Evolutionary conservation across 2,888 invertebrate genomes (phyloP).

Genomic region (Oscheius onirici): DNA sequence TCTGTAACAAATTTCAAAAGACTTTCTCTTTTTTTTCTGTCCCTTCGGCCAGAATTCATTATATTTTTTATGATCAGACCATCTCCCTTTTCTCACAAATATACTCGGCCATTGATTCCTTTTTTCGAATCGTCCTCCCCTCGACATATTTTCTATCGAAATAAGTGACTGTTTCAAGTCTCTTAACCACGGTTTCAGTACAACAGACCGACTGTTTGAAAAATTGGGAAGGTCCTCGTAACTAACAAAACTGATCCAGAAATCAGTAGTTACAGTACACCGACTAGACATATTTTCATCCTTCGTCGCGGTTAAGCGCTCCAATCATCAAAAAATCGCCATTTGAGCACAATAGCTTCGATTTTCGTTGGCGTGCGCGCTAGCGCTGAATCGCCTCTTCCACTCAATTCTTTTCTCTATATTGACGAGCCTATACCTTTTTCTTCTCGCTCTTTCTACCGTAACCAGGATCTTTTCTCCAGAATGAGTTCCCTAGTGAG

Average conservation of each 20-base stretch:
- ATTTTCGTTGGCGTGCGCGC: slow-evolving; percentile 6
- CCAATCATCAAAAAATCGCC: slow-evolving; percentile 19
- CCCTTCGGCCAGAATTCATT: not conserved
- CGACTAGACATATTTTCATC: not conserved
- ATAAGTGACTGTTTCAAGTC: too few relatives aligned
- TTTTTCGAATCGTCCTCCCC: too few relatives aligned
- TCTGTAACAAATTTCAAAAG: too few relatives aligned
- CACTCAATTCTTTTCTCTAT: slow-evolving; percentile 18
- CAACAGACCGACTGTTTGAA: too few relatives aligned
- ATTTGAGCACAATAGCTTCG: slow-evolving; percentile 28
- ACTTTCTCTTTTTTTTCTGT: not conserved
- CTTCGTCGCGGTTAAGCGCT: not conserved
- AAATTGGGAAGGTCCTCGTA: too few relatives aligned
- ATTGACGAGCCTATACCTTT: not conserved
- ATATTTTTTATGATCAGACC: too few relatives aligned
- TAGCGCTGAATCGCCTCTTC: slow-evolving; percentile 16
- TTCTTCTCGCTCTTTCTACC: not conserved
- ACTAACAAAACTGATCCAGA: too few relatives aligned
- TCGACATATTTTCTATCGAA: too few relatives aligned
- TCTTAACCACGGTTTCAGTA: too few relatives aligned
- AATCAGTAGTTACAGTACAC: not conserved
- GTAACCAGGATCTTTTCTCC: not conserved
- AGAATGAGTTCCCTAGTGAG: slow-evolving; percentile 29
- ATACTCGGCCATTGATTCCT: not conserved
- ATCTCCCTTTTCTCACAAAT: not conserved